Conservation (phyloP, 1,140 invertebrate genomes). For the Drosophila parvula region DNA sequence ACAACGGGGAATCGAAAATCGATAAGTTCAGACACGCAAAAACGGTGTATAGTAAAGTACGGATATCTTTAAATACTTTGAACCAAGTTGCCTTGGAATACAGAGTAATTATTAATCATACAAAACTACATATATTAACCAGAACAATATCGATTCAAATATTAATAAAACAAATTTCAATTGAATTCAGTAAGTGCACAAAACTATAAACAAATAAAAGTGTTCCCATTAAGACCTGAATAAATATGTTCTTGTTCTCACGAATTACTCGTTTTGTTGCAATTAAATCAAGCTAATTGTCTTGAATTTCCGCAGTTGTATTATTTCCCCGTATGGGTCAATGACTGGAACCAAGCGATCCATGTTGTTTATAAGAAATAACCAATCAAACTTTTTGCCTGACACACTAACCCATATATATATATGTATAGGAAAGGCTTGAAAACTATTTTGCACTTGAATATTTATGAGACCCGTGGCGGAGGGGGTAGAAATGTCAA, state of each 20-base stretch:
- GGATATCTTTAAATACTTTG: too few species aligned
- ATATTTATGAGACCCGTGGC: constrained; percentile 38
- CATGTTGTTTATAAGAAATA: constrained; percentile 45
- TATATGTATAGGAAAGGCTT: not conserved
- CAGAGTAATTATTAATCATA: not conserved
- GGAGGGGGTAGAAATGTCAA: constrained; percentile 38
- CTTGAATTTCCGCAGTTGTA: not conserved
- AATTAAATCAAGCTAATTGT: constrained; percentile 4
- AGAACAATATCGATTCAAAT: not conserved
- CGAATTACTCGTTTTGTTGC: not conserved
- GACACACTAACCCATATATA: constrained; percentile 49
- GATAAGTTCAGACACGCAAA: too few species aligned
- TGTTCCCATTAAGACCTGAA: not conserved
- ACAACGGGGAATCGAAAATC: not conserved
- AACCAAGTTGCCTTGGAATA: not conserved
- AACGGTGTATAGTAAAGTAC: not conserved
- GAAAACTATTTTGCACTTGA: constrained; percentile 40
- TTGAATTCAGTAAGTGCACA: not conserved
- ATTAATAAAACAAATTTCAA: not conserved
- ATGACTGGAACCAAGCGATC: constrained; percentile 10
- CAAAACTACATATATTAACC: not conserved
- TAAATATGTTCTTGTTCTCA: not conserved
- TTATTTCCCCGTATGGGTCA: constrained; percentile 11
- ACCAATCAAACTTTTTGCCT: constrained; percentile 24
- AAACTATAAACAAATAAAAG: not conserved